Conservation (phyloP, 2,797 vertebrate genomes). For the Danio aesculapii region DNA sequence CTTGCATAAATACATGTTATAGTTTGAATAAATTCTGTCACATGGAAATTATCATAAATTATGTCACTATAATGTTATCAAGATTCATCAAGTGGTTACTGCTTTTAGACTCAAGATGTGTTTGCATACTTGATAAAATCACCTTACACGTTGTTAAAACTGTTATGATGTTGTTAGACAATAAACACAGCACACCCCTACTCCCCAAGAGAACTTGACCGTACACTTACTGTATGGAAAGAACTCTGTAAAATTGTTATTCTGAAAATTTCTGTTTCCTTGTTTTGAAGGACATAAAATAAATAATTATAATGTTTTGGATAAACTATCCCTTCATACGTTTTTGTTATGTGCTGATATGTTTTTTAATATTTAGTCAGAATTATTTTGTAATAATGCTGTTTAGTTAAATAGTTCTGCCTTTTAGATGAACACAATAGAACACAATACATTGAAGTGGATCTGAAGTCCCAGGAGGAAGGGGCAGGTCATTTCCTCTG, state of each 20-base stretch:
- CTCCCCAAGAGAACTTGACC: too few species aligned
- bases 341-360: background rate
- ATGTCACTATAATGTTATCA: too few species aligned
- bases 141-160: too few species aligned
- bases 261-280: background rate
- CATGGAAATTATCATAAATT: background rate
- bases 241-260: background rate
- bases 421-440: background rate
- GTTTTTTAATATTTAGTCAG: background rate
- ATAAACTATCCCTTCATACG: background rate
- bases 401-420: background rate
- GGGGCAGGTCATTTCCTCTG: constrained; percentile 61
- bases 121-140: too few species aligned
- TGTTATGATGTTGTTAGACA: too few species aligned
- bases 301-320: background rate
- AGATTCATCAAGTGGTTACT: too few species aligned
- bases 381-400: background rate
- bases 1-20: too few species aligned
- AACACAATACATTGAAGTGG: background rate
- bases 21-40: too few species aligned
- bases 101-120: too few species aligned
- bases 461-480: background rate
- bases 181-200: too few species aligned
- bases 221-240: background rate
- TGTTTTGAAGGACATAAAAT: background rate